Base-by-base conservation (phyloP, 2,797 vertebrate genomes). In the Molothrus ater region DNA sequence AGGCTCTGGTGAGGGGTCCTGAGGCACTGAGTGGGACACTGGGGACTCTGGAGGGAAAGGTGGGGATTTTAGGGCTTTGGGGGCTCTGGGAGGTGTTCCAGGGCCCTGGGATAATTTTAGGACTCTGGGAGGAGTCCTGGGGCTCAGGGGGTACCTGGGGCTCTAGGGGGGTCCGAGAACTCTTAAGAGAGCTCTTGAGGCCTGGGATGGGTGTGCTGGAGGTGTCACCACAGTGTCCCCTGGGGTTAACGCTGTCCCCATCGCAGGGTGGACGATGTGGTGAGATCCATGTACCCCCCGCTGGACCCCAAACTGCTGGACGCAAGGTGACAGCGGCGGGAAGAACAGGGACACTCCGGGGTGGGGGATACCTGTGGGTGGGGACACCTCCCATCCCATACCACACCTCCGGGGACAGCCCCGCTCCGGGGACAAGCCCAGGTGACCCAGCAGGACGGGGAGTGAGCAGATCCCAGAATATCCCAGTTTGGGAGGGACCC, bases 301-400 rank as follows among this genome's bases (percentile, higher is more conserved):
- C 96, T 99, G 97, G 99, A 99, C 92, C 99, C 99, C 11, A 99
- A 99, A 86, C 98, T 99, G 75, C 98, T 99, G 94, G 99, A 99
- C 1, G 99, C 99, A 18, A 98, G 99, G 99, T 99, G 97, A 98
- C 47, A 15, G 22, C 0, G 0, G 20, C 0, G 0, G 43, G 34
- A 36, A 32, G 68, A 81, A n/a, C 8, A 2, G 73, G 83, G 50
- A 54, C 48, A 8, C 13, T 6, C 12, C 25, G 12, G 59, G 28
- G 25, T 20, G 32, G 54, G 45, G 48, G 9, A 28, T 24, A 43
- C 54, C 29, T 22, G 9, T 0, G 12, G 61, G 61, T 36, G 70
- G 53, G 43, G 26, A 28, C 45, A 43, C 17, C 17, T 10, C 28
- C 21, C 22, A 15, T 59, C 51, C 59, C 45, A 3, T 9, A 1